These are phyloP conservation scores for Andinoacara biseriatus DNA, from an alignment of 2,113 vertebrate genomes.

Conservation along the genomic window DNA sequence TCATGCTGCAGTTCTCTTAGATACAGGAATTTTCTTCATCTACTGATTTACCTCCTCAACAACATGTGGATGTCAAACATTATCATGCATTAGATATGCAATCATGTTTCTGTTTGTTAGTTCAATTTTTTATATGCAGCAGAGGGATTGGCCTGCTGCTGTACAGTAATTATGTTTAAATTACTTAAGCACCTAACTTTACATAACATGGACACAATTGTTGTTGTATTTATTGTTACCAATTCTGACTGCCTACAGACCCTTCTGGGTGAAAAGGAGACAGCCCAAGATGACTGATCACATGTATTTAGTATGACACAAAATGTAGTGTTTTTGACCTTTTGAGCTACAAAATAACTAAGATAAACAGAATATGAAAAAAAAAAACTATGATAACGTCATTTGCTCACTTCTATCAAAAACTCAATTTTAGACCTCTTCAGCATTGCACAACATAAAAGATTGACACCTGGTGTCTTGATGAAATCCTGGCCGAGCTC, in stretches of 20 bases:
- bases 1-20: too few species aligned
- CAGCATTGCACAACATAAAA: conserved; percentile 18
- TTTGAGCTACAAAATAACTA: conserved; percentile 1
- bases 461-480: conserved; percentile 26
- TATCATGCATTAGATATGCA: not conserved
- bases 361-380: not conserved
- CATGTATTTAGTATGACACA: not conserved
- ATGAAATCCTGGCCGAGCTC: conserved; percentile 14
- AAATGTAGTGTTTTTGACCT: not conserved
- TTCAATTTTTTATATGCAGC: not conserved
- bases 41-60: not conserved
- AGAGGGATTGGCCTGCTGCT: too few species aligned
- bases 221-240: too few species aligned
- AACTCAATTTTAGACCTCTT: conserved; percentile 25
- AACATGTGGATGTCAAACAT: not conserved
- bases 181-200: too few species aligned
- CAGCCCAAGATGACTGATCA: too few species aligned
- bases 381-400: not conserved
- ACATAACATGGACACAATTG: too few species aligned
- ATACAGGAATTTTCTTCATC: not conserved
- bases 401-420: conserved; percentile 30
- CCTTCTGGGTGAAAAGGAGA: too few species aligned
- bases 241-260: too few species aligned
- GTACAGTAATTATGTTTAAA: too few species aligned
- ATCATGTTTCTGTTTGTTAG: not conserved